phyloP scores from a whole-genome alignment of 2,888 invertebrate genomes.

The Dryocosmus kuriphilus region DNA sequence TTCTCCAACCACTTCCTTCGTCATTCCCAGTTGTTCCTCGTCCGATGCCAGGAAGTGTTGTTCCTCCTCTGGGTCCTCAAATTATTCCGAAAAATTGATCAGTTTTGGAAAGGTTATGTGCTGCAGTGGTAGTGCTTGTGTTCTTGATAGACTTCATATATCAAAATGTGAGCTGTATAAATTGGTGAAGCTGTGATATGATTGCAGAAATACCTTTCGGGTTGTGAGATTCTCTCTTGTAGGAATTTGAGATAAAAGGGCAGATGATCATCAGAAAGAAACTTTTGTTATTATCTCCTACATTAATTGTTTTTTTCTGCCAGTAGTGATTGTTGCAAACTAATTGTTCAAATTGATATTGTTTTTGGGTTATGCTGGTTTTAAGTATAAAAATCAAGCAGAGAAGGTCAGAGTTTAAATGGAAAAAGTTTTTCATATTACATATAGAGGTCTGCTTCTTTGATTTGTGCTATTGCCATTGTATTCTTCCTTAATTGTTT shows the following conservation, averaged over 20 bases:
- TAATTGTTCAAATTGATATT: too few species aligned
- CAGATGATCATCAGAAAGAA: not conserved
- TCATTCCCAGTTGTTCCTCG: conserved; percentile 67
- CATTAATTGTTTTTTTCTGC: too few species aligned
- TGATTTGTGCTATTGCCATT: too few species aligned
- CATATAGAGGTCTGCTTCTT: too few species aligned
- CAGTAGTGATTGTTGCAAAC: too few species aligned
- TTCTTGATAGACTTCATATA: not conserved
- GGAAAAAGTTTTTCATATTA: too few species aligned
- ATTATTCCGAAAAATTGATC: not conserved
- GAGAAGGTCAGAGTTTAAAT: too few species aligned
- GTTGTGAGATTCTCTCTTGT: too few species aligned
- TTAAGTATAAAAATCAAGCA: too few species aligned
- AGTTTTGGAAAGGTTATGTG: not conserved
- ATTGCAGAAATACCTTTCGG: not conserved
- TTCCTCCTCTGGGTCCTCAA: conserved; percentile 56
- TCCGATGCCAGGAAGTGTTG: conserved; percentile 69
- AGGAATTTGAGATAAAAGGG: not conserved
- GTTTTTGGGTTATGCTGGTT: too few species aligned
- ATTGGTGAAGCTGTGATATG: not conserved
- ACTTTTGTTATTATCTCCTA: not conserved
- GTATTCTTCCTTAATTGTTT: too few species aligned
- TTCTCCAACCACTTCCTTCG: conserved; percentile 52
- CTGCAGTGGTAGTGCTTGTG: not conserved
- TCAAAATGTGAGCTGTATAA: not conserved